Base-by-base conservation (phyloP, 2,888 invertebrate species). In the Unio delphinus region DNA sequence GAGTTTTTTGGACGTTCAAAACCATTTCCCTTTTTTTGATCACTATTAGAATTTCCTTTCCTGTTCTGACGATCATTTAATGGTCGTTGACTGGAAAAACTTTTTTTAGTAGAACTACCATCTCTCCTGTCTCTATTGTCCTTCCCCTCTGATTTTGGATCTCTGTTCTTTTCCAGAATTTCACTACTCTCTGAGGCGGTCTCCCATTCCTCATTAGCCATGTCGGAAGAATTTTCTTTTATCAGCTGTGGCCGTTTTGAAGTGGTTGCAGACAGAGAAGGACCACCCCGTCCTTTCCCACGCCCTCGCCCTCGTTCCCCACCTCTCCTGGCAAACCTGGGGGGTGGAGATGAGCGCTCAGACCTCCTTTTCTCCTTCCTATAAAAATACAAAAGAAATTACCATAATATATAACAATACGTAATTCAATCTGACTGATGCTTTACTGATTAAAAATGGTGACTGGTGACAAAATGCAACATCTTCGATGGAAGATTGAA, bases 101-200 rank as follows among this genome's bases (percentile, higher is more conserved):
- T 89, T 75, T 89, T 90, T 81, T 89, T 89, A 18, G 74, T 78
- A 30, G 75, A 67, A 30, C 69, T 74, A 30, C 67, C 70, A 73
- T 82, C 82, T 70, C 81, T 78, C 64, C 78, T 80, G 64, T 82
- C 81, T 55, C 80, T 79, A 67, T 73, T 73, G 71, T 85, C 85
- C 66, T 82, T 80, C 57, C 74, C 67, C 67, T 86, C 87, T 75
- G 79, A 85, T 84, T 85, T 88, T 80, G 84, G 82, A 78, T 84
- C 83, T 64, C 78, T 76, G 67, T 71, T 73, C 69, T 85, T 83
- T 18, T 86, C 85, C 8, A 86, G 74, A 62, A 89, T 83, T 80
- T 91, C 95, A 89, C 95, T 95, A 91, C 94, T 94, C 90, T 95
- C 95, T 11, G 95, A 95, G 26, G 92, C 92, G 3, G 95, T 95